phyloP scores from a whole-genome alignment of 2,888 invertebrate species.

The Gymnosoma rotundatum region DNA sequence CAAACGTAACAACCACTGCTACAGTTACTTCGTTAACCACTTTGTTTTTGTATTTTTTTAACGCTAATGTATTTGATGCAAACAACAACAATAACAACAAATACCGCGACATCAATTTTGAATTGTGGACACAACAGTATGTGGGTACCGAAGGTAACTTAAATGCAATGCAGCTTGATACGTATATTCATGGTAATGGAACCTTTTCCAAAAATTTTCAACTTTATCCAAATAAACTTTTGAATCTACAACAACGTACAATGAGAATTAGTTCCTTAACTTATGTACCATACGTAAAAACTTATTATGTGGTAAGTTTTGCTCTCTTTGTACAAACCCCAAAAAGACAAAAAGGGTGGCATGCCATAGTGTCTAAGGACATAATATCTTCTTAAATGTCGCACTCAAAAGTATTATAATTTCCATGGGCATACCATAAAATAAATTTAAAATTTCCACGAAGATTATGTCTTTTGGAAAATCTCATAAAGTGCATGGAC shows the following conservation, averaged over 20 bases:
- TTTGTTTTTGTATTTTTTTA: conserved; percentile 30
- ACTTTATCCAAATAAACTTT: conserved; percentile 81
- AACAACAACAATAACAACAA: conserved; percentile 3
- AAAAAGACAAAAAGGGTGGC: not conserved
- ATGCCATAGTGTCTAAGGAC: too few species aligned
- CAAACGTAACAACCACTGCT: conserved; percentile 44
- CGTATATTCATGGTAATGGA: conserved; percentile 77
- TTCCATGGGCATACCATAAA: too few species aligned
- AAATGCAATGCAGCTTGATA: conserved; percentile 79
- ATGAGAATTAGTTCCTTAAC: conserved; percentile 79
- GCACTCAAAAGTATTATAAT: too few species aligned
- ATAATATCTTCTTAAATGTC: too few species aligned
- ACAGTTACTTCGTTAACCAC: conserved; percentile 17
- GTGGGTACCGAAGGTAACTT: conserved; percentile 78
- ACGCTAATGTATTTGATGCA: conserved; percentile 15
- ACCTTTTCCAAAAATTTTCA: conserved; percentile 77
- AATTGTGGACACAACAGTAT: conserved; percentile 82
- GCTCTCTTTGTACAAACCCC: not conserved
- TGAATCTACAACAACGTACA: conserved; percentile 77
- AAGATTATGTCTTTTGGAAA: too few species aligned
- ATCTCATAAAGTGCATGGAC: too few species aligned
- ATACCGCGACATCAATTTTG: conserved; percentile 77
- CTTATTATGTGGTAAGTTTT: conserved; percentile 81
- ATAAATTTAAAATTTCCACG: too few species aligned
- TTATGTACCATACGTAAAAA: conserved; percentile 80